Percentiles rank a stretch among this genome's conserved stretches.
Conservation (phyloP, 2,113 vertebrate genomes). For the Variabilichromis moorii region DNA sequence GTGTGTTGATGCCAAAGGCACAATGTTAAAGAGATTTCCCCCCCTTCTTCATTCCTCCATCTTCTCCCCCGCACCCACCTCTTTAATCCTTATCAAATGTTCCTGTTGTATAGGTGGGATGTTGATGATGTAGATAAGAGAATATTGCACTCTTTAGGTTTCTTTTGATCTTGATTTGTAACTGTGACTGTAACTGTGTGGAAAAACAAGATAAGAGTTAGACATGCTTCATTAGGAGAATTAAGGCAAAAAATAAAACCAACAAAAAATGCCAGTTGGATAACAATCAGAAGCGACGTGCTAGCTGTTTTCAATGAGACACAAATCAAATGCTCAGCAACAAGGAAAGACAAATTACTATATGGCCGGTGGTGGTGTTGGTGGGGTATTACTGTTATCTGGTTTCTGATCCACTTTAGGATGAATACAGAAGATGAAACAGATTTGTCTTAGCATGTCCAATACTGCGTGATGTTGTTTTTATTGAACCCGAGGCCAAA, state of each 20-base stretch:
- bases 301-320: conserved; percentile 33
- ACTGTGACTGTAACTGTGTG: conserved; percentile 60
- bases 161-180: conserved; percentile 62
- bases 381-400: conserved; percentile 27
- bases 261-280: conserved; percentile 3
- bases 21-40: conserved; percentile 49
- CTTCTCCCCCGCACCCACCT: neutral
- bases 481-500: conserved; percentile 20
- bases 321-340: conserved; percentile 31
- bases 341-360: conserved; percentile 26
- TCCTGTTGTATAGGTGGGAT: conserved; percentile 61
- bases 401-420: conserved; percentile 62
- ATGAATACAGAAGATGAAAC: conserved; percentile 40
- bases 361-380: neutral
- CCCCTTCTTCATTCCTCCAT: neutral
- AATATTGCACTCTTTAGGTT: conserved; percentile 63
- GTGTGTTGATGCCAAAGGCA: conserved; percentile 52
- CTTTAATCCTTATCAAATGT: conserved; percentile 35
- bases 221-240: conserved; percentile 52
- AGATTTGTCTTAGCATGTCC: conserved; percentile 45
- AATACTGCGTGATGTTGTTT: conserved; percentile 23
- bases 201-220: conserved; percentile 52
- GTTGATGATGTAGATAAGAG: conserved; percentile 61
- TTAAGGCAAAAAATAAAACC: conserved; percentile 5
- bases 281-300: conserved; percentile 36